Evolutionary conservation across 2,113 vertebrate genomes (phyloP).

Genomic region (Upupa epops): DNA sequence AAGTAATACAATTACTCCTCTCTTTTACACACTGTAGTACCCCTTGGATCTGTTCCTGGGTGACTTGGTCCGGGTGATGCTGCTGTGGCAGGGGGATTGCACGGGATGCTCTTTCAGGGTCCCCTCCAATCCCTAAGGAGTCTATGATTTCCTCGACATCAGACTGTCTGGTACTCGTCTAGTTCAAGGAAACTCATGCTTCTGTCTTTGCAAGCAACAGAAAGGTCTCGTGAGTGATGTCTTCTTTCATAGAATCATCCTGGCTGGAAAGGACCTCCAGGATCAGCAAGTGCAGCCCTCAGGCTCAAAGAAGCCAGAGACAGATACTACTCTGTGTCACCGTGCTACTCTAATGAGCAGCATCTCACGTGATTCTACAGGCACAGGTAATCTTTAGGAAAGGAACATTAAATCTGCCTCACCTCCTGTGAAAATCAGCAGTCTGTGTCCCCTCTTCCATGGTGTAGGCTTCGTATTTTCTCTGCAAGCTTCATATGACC

Average conservation of each 20-base stretch:
- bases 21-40: not conserved
- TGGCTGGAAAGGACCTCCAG: too few species aligned
- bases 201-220: not conserved
- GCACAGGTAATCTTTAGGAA: not conserved
- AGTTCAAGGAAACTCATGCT: not conserved
- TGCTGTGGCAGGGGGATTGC: too few species aligned
- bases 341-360: not conserved
- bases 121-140: too few species aligned
- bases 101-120: too few species aligned
- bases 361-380: not conserved
- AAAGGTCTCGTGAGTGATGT: not conserved
- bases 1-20: not conserved
- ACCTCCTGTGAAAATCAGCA: not conserved
- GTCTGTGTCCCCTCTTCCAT: not conserved
- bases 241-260: too few species aligned
- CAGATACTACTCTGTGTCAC: not conserved
- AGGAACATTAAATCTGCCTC: not conserved
- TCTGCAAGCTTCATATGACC: not conserved
- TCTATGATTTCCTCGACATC: too few species aligned
- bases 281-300: too few species aligned
- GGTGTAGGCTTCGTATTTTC: not conserved
- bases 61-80: too few species aligned
- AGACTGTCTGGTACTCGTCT: not conserved
- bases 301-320: not conserved
- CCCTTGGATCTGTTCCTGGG: too few species aligned